Conservation (phyloP, 2,113 vertebrate genomes). For the Cyanoliseus patagonus region DNA sequence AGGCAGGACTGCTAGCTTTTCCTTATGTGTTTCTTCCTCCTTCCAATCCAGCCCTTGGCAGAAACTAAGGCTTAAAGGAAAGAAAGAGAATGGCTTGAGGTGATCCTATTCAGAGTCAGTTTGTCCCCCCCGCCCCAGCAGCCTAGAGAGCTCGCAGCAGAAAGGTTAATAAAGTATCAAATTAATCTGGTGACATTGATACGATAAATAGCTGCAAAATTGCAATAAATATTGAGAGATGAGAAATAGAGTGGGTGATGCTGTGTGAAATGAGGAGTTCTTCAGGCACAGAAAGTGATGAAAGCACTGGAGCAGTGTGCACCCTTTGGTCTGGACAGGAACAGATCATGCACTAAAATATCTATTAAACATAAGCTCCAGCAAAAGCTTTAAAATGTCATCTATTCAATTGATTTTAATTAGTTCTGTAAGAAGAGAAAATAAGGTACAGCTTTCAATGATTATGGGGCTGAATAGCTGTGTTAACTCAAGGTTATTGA, state of each 20-base stretch:
- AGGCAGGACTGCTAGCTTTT: neutral
- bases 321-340: neutral
- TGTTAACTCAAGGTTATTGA: neutral
- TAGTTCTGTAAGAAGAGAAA: neutral
- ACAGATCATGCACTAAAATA: neutral
- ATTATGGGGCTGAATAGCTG: neutral
- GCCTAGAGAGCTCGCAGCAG: neutral
- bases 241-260: neutral
- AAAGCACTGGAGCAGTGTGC: neutral
- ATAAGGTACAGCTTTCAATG: neutral
- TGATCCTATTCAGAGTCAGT: neutral
- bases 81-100: neutral
- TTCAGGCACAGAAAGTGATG: neutral
- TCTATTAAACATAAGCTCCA: neutral
- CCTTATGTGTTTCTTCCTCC: conserved; percentile 10
- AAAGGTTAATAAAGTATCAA: neutral
- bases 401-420: neutral
- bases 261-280: neutral
- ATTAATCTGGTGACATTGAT: neutral
- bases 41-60: neutral
- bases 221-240: neutral
- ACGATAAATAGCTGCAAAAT: neutral
- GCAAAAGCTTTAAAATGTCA: neutral
- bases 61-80: neutral
- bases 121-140: neutral